Conservation (phyloP, 2,113 vertebrate species). For the Nematolebias whitei region DNA sequence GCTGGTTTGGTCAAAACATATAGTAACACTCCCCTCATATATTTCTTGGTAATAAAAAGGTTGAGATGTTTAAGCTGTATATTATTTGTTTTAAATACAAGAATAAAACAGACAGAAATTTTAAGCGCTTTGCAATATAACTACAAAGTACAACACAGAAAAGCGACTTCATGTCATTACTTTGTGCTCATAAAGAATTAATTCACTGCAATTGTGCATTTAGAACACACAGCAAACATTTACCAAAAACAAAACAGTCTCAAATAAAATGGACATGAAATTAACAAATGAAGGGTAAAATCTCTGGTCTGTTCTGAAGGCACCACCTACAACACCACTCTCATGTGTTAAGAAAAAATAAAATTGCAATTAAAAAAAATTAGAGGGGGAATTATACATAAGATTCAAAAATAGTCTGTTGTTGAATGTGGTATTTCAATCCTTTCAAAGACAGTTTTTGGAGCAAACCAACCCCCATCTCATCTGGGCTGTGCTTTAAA, state of each 20-base stretch:
- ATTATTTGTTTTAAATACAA: neutral
- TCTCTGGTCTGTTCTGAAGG: constrained; percentile 56
- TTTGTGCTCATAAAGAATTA: constrained; percentile 22
- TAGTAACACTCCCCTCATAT: neutral
- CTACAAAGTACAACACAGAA: constrained; percentile 29
- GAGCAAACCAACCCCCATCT: neutral
- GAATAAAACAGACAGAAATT: constrained; percentile 33
- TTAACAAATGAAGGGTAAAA: constrained; percentile 36
- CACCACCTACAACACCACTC: constrained; percentile 46
- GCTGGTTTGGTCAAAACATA: constrained; percentile 23
- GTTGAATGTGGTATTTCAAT: constrained; percentile 3
- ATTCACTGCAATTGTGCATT: constrained; percentile 33
- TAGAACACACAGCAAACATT: constrained; percentile 22
- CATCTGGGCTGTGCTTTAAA: no score
- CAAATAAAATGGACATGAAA: constrained; percentile 33
- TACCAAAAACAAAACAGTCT: neutral
- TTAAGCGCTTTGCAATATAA: constrained; percentile 40
- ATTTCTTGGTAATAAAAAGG: neutral
- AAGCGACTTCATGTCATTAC: constrained; percentile 17
- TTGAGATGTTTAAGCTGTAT: no score
- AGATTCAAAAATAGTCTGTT: constrained; percentile 10
- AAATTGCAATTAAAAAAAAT: neutral
- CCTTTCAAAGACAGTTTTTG: neutral
- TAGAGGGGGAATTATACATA: neutral
- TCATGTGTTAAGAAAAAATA: constrained; percentile 27